A percentile compares a stretch with the other conserved stretches of the same genome.
Conservation (phyloP, 2,797 vertebrate genomes). For the Poeciliopsis turneri region DNA sequence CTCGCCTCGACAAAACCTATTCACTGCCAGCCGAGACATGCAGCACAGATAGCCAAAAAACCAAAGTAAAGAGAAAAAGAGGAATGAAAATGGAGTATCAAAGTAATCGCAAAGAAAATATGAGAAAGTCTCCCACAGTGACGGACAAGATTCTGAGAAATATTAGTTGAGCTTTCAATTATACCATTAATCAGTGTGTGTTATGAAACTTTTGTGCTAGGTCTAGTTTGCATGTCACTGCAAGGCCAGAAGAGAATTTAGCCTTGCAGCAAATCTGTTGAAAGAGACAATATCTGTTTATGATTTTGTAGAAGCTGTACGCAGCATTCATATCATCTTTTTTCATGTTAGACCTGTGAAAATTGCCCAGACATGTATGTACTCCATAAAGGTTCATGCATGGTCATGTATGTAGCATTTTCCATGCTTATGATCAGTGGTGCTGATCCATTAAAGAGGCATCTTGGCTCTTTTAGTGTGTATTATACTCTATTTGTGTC, state of each 20-base stretch:
- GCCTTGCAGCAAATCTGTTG: not conserved
- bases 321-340: not conserved
- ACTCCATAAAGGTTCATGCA: not conserved
- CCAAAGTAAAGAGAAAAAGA: not conserved
- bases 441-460: not conserved
- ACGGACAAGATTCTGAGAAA: conserved; percentile 10
- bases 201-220: conserved; percentile 1
- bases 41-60: conserved; percentile 38
- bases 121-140: conserved; percentile 3
- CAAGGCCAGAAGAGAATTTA: conserved; percentile 10
- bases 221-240: conserved; percentile 8
- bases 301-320: not conserved
- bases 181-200: conserved; percentile 18
- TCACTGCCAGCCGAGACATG: conserved; percentile 69
- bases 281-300: not conserved
- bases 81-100: not conserved
- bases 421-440: not conserved
- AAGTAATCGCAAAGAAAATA: conserved; percentile 6
- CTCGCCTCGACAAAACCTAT: conserved; percentile 57
- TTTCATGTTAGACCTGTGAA: not conserved
- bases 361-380: not conserved
- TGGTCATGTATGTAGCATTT: not conserved
- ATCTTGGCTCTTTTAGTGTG: not conserved
- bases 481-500: not conserved
- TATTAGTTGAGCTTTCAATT: not conserved